These are phyloP conservation scores for Siderastrea radians DNA, from an alignment of 92 coral and sea anemone genomes.

Conservation along the genomic window DNA sequence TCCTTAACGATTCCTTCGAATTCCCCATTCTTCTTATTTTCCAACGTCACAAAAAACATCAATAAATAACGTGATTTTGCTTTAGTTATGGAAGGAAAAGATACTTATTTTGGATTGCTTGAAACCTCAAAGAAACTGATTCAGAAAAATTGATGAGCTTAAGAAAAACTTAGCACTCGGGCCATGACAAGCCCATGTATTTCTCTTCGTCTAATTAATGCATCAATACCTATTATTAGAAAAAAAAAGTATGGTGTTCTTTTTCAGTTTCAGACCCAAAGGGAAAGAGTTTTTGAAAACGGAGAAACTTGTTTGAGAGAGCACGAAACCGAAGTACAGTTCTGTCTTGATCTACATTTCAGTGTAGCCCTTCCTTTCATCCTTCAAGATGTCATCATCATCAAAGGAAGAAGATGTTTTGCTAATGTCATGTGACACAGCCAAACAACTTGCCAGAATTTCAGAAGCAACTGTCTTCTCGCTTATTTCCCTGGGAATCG, in stretches of 20 bases:
- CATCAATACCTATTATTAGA: not conserved
- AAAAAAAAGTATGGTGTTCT: too few species aligned
- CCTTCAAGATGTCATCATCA: not conserved
- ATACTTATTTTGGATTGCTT: too few species aligned
- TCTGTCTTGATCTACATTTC: not conserved
- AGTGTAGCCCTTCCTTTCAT: too few species aligned
- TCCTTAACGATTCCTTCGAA: too few species aligned
- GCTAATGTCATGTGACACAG: constrained; percentile 33
- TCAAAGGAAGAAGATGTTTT: not conserved
- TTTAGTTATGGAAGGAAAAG: too few species aligned
- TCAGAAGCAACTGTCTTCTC: constrained; percentile 24
- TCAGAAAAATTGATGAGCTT: too few species aligned
- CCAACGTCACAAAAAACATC: too few species aligned
- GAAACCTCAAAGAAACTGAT: too few species aligned
- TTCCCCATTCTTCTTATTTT: too few species aligned
- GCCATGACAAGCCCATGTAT: too few species aligned
- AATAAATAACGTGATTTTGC: too few species aligned
- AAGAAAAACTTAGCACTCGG: too few species aligned
- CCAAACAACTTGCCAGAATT: constrained; percentile 22
- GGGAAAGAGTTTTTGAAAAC: not conserved
- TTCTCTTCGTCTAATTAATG: not conserved
- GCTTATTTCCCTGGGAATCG: constrained; percentile 34
- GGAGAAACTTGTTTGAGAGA: not conserved
- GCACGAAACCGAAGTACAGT: not conserved
- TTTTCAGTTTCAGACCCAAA: constrained; percentile 3